These are phyloP conservation scores for Nipponia nippon DNA, from an alignment of 2,113 vertebrate species.

Conservation along the genomic window DNA sequence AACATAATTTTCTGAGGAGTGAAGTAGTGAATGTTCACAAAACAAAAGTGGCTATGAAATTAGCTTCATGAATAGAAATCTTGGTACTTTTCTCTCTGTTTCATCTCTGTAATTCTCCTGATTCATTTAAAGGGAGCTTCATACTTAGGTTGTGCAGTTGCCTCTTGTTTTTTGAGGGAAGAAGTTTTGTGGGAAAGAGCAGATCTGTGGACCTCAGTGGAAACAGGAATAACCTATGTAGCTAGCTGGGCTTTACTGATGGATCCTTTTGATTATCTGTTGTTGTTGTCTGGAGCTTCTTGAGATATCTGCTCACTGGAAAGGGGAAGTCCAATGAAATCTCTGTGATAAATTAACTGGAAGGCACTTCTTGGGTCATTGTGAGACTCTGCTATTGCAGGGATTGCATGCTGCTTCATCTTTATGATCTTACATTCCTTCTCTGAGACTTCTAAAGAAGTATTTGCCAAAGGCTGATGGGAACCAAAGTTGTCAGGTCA, in stretches of 20 bases:
- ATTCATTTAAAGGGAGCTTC: not conserved
- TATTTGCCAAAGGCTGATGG: not conserved
- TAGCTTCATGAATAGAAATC: not conserved
- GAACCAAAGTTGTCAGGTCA: not conserved
- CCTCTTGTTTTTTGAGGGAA: not conserved
- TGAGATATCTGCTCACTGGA: not conserved
- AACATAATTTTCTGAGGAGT: not conserved
- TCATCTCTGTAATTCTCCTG: not conserved
- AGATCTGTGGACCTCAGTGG: not conserved
- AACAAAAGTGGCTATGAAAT: not conserved
- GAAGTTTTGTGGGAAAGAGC: not conserved
- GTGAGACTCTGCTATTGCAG: not conserved
- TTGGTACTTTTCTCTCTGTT: not conserved
- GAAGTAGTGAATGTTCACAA: not conserved
- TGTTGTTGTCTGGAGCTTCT: not conserved
- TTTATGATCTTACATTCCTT: not conserved
- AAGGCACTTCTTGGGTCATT: not conserved
- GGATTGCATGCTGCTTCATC: not conserved
- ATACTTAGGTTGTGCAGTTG: not conserved
- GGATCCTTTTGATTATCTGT: not conserved
- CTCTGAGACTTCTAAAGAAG: not conserved
- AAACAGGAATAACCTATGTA: accelerated
- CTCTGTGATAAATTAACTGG: not conserved
- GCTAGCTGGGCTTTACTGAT: not conserved
- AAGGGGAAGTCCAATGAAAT: not conserved